Evolutionary conservation across 1,140 invertebrate species (phyloP).

Genomic region (Trachymyrmex septentrionalis): DNA sequence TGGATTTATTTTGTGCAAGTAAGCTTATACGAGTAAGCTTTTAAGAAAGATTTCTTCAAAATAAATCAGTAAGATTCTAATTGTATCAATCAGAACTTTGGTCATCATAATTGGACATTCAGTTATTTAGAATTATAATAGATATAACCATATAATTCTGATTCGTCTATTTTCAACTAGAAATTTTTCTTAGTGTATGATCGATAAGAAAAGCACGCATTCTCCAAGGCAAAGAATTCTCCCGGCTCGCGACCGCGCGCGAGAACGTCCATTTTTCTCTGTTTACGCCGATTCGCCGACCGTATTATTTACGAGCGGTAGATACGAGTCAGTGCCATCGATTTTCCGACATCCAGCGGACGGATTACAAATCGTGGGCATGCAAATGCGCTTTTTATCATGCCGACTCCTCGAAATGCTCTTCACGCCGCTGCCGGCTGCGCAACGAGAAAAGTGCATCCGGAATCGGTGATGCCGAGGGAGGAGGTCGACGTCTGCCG

Average conservation of each 20-base stretch:
- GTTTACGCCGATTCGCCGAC: constrained; percentile 52
- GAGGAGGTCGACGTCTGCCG: constrained; percentile 15
- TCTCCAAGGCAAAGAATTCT: background rate
- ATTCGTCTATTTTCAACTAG: too few relatives aligned
- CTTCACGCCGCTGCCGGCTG: constrained; percentile 24
- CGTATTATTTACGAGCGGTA: constrained; percentile 58
- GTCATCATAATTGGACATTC: too few relatives aligned
- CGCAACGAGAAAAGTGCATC: constrained; percentile 57
- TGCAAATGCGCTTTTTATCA: constrained; percentile 71
- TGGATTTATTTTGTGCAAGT: background rate
- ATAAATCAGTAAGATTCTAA: too few relatives aligned
- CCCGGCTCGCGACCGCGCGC: background rate
- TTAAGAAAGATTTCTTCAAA: too few relatives aligned
- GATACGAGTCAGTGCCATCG: constrained; percentile 44
- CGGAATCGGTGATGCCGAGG: constrained; percentile 41
- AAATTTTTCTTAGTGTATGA: background rate
- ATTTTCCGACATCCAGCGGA: constrained; percentile 29
- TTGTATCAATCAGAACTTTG: too few relatives aligned
- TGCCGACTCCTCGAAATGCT: constrained; percentile 45
- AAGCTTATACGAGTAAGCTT: too few relatives aligned
- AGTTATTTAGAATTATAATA: too few relatives aligned
- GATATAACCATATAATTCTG: too few relatives aligned
- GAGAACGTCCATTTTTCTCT: constrained; percentile 47
- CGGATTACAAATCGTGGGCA: constrained; percentile 66
- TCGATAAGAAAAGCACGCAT: constrained; percentile 26